phyloP scores from a whole-genome alignment of 2,797 vertebrate genomes.

The Varecia variegata region DNA sequence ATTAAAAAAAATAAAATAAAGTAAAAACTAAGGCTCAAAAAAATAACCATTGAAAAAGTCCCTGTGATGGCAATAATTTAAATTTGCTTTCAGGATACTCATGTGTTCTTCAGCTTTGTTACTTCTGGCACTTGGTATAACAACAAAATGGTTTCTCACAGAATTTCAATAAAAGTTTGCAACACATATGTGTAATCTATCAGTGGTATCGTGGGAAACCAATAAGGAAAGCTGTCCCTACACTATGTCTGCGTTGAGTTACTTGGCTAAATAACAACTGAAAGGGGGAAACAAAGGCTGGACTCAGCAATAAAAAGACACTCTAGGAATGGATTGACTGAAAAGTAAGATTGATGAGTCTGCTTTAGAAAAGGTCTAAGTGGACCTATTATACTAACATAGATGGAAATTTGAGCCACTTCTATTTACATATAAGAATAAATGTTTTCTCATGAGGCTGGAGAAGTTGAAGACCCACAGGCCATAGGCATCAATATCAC shows the following conservation, averaged over 20 bases:
- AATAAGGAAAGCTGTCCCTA: background rate
- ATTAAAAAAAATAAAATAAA: background rate
- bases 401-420: background rate
- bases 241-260: background rate
- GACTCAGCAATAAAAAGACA: background rate
- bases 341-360: background rate
- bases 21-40: background rate
- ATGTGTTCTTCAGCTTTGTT: background rate
- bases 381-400: background rate
- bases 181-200: background rate
- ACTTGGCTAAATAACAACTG: background rate
- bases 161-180: background rate
- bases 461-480: background rate
- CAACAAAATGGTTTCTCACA: background rate
- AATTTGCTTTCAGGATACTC: background rate
- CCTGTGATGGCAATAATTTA: background rate
- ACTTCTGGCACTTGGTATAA: background rate
- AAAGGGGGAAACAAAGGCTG: background rate
- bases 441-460: background rate
- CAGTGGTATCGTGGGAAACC: background rate
- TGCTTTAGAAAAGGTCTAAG: background rate
- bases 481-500: background rate
- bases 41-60: background rate
- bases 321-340: background rate
- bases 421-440: background rate